Evolutionary conservation across 2,888 invertebrate genomes (phyloP).

Genomic region (Monochamus alternatus): DNA sequence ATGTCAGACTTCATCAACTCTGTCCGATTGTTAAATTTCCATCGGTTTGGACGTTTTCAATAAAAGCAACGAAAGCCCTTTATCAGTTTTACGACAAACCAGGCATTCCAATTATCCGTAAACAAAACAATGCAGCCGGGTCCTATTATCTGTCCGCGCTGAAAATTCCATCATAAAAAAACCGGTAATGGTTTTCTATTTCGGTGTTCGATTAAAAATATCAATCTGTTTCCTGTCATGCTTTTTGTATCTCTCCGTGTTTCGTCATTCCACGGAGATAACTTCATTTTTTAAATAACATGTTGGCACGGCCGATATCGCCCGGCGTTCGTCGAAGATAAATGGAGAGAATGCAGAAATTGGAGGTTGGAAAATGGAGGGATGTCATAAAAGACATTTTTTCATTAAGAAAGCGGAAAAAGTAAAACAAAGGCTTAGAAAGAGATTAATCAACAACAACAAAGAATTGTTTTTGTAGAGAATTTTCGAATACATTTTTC

Average conservation of each 20-base stretch:
- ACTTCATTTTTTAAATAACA: constrained; percentile 18
- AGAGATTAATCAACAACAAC: no score
- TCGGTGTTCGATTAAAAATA: constrained; percentile 27
- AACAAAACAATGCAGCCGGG: not conserved
- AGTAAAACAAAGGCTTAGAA: not conserved
- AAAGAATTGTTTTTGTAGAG: no score
- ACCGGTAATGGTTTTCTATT: constrained; percentile 8
- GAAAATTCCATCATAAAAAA: not conserved
- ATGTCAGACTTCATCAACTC: not conserved
- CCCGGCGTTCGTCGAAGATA: not conserved
- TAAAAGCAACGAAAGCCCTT: not conserved
- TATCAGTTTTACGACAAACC: not conserved
- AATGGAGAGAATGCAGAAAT: constrained; percentile 2
- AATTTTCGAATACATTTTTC: no score
- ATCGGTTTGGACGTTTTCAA: not conserved
- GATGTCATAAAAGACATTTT: not conserved
- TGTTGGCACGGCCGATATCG: constrained; percentile 2
- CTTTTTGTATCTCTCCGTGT: constrained; percentile 19
- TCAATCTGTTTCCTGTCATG: constrained; percentile 33
- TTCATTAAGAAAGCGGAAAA: constrained; percentile 3
- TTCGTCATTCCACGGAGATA: constrained; percentile 8
- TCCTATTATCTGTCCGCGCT: not conserved
- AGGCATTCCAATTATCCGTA: not conserved
- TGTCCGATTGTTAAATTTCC: not conserved
- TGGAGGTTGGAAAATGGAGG: not conserved